Percentiles rank a stretch among this genome's conserved stretches.
phyloP scores from a whole-genome alignment of 1,140 invertebrate genomes.

The Apolygus lucorum region DNA sequence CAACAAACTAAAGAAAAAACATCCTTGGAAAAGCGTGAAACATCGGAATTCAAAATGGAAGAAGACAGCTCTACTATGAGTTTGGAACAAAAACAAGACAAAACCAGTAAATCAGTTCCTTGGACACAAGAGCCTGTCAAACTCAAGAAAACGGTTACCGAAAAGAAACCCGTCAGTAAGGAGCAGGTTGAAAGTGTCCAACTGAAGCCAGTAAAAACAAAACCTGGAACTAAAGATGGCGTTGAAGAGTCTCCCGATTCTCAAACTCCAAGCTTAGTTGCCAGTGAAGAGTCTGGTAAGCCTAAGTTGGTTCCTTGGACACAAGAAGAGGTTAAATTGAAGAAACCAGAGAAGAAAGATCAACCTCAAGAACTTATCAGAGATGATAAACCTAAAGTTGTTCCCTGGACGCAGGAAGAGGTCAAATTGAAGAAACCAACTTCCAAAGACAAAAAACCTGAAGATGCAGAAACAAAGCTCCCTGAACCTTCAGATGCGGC shows the following conservation, averaged over 20 bases:
- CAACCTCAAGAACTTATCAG: not conserved
- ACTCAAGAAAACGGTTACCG: not conserved
- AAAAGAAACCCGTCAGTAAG: conserved; percentile 13
- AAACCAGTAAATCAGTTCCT: not conserved
- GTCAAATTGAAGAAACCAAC: conserved; percentile 22
- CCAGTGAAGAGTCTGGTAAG: not conserved
- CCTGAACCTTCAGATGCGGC: conserved; percentile 1
- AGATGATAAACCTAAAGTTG: not conserved
- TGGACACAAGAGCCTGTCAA: conserved; percentile 19
- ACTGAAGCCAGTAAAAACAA: conserved; percentile 33
- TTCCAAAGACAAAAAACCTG: conserved; percentile 32
- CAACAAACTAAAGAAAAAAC: not conserved
- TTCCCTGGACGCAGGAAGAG: conserved; percentile 34
- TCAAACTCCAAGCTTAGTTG: not conserved
- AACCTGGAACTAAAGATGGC: conserved; percentile 35
- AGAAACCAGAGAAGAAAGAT: conserved; percentile 5
- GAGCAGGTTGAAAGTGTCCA: conserved; percentile 34
- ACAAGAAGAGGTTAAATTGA: conserved; percentile 17
- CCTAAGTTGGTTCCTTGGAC: conserved; percentile 16
- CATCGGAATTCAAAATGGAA: not conserved
- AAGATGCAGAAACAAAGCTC: conserved; percentile 15
- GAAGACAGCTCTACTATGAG: not conserved
- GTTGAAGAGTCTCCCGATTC: conserved; percentile 28
- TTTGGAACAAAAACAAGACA: not conserved
- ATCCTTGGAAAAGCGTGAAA: too few relatives aligned